Conservation (phyloP, 2,797 vertebrate species). For the Sebastes baramenuke region DNA sequence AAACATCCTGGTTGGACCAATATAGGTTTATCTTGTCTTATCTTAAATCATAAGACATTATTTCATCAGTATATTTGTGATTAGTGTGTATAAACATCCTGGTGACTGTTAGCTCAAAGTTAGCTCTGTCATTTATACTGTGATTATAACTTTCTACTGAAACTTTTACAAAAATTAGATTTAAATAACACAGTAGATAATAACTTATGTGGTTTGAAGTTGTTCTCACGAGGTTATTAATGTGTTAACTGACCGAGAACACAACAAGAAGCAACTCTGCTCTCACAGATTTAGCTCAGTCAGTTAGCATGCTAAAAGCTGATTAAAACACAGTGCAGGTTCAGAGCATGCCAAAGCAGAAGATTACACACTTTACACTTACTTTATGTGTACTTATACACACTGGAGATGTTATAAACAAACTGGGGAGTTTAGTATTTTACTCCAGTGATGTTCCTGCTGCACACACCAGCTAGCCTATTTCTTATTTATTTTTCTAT, state of each 20-base stretch:
- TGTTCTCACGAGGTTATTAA: neutral
- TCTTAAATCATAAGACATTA: no score
- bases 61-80: no score
- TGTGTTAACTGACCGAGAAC: neutral
- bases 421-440: neutral
- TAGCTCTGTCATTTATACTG: neutral
- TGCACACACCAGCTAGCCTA: neutral
- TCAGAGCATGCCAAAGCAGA: neutral
- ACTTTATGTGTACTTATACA: neutral
- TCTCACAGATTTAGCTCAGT: neutral
- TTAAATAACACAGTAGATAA: neutral
- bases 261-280: no score
- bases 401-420: neutral
- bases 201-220: neutral
- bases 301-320: slow-evolving; percentile 7
- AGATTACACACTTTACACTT: neutral
- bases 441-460: neutral
- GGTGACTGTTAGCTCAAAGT: neutral
- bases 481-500: no score
- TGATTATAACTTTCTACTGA: neutral
- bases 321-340: neutral
- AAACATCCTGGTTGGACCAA: no score
- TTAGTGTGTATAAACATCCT: no score
- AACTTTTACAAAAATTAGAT: neutral
- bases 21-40: no score